phyloP scores from a whole-genome alignment of 2,888 invertebrate genomes.

The Drosophila pullipes region DNA sequence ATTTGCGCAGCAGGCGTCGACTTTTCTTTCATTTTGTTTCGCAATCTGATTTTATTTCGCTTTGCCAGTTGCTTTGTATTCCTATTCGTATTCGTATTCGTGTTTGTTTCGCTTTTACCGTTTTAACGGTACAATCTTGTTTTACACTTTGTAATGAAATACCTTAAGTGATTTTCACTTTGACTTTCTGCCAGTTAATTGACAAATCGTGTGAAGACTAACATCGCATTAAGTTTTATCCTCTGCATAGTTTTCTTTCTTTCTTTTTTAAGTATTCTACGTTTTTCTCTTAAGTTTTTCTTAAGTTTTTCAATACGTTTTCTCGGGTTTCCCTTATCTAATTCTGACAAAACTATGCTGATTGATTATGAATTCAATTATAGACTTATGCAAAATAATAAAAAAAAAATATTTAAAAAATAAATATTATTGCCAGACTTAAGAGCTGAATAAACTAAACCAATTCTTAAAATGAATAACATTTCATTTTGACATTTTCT shows the following conservation, averaged over 20 bases:
- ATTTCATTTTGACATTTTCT: background rate
- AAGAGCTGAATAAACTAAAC: background rate
- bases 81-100: slow-evolving; percentile 20
- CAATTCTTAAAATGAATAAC: background rate
- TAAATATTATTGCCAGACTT: background rate
- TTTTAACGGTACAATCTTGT: slow-evolving; percentile 25
- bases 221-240: slow-evolving; percentile 16
- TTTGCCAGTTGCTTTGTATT: slow-evolving; percentile 44
- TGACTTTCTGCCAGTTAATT: slow-evolving; percentile 48
- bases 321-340: background rate
- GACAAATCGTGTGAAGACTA: slow-evolving; percentile 49
- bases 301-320: background rate
- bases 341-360: background rate
- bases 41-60: slow-evolving; percentile 67
- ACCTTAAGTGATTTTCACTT: slow-evolving; percentile 73
- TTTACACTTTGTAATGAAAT: slow-evolving; percentile 72
- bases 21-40: slow-evolving; percentile 51
- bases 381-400: background rate
- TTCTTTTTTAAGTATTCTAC: slow-evolving; percentile 4
- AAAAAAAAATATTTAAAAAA: background rate
- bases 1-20: slow-evolving; percentile 41
- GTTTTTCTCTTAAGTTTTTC: background rate
- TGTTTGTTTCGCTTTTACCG: background rate
- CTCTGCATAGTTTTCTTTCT: background rate
- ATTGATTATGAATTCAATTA: background rate